A percentile compares a stretch with the other conserved stretches of the same genome.
These are phyloP conservation scores for Echeneis naucrates DNA, from an alignment of 2,797 vertebrate species.

Conservation along the genomic window DNA sequence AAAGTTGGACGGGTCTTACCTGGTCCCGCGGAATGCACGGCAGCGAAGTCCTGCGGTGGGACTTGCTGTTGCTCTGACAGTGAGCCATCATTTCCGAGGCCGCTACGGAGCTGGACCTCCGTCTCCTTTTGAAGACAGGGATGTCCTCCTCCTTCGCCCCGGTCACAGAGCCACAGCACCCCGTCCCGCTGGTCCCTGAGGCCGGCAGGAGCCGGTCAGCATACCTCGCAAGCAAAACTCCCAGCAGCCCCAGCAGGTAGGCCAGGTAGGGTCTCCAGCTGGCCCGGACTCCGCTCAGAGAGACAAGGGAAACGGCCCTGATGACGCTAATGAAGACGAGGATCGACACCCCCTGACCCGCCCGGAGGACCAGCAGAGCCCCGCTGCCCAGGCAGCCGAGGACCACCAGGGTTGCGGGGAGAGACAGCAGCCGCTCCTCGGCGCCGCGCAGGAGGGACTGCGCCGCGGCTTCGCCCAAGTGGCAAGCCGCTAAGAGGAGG, in stretches of 20 bases:
- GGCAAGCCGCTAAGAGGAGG: constrained; percentile 84
- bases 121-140: constrained; percentile 87
- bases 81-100: constrained; percentile 92
- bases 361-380: constrained; percentile 88
- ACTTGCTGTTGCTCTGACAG: constrained; percentile 86
- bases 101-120: constrained; percentile 91
- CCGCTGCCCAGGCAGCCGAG: constrained; percentile 88
- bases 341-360: constrained; percentile 87
- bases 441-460: constrained; percentile 80
- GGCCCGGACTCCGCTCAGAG: constrained; percentile 85
- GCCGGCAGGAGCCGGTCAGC: constrained; percentile 87
- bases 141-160: constrained; percentile 86
- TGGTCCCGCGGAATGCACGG: constrained; percentile 94
- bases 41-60: constrained; percentile 92
- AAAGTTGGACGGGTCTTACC: constrained; percentile 83
- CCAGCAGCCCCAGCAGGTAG: constrained; percentile 88
- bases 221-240: constrained; percentile 89
- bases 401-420: constrained; percentile 86
- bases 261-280: constrained; percentile 92
- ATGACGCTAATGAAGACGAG: constrained; percentile 86
- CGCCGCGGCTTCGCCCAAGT: constrained; percentile 87
- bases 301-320: constrained; percentile 85
- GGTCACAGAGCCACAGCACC: constrained; percentile 85
- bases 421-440: constrained; percentile 84
- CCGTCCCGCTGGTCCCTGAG: constrained; percentile 82